Evolutionary conservation across 2,113 vertebrate species (phyloP).

Genomic region (Aldabrachelys gigantea): DNA sequence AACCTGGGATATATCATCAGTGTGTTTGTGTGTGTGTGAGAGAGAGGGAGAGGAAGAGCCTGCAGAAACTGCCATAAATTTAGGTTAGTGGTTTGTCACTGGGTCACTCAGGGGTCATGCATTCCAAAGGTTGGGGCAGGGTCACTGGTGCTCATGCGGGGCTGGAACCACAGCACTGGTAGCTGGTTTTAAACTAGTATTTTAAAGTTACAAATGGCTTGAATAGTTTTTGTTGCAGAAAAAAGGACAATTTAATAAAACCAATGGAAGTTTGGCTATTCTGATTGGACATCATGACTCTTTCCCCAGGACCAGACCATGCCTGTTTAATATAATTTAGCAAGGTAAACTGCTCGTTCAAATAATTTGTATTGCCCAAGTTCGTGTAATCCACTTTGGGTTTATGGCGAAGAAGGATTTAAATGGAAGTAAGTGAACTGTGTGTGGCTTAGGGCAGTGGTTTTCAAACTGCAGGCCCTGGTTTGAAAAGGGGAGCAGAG

Average conservation of each 20-base stretch:
- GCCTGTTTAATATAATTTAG: neutral
- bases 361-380: neutral
- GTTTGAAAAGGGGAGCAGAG: too few species aligned
- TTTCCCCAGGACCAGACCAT: neutral
- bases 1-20: neutral
- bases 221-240: neutral
- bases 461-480: too few species aligned
- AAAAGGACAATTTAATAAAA: neutral
- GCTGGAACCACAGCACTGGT: neutral
- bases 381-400: neutral
- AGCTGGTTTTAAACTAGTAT: conserved; percentile 2
- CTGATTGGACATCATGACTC: neutral
- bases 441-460: neutral
- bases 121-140: neutral
- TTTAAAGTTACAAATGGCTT: neutral
- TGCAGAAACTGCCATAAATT: neutral
- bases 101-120: neutral
- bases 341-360: neutral
- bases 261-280: neutral
- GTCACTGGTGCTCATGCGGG: neutral
- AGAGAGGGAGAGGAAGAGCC: neutral
- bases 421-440: neutral
- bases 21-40: too few species aligned
- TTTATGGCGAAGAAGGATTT: neutral
- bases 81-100: neutral